Evolutionary conservation across 2,113 vertebrate genomes (phyloP), one percentile per base, ranked within the genome.

Genomic region (Reinhardtius hippoglossoides): DNA sequence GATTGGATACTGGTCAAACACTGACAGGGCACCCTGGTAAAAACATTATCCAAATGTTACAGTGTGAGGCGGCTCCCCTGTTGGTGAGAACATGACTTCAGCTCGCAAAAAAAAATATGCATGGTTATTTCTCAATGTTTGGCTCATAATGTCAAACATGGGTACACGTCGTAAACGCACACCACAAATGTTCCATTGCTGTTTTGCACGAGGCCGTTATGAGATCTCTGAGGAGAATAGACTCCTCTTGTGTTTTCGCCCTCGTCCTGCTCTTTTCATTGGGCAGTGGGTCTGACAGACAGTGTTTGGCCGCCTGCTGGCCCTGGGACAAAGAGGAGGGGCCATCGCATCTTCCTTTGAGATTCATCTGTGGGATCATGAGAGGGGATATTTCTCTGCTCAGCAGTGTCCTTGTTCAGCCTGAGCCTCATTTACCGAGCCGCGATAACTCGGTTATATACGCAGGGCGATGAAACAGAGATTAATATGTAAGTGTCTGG

Each of bases 351-450:
- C 78, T 63, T 80, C 73, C 81, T 70, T 56, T 21, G 60, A 83
- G 75, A 86, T 72, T 87, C 67, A 88, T 88, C 75, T 80, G 79
- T 69, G 42, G 58, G 63, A 76, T 85, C 78, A 85, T 55, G 20
- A 87, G 48, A 80, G 78, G 71, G 83, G 80, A 87, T 89, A 87
- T 89, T 86, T 89, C 62, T 75, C 74, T 65, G 79, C 82, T 91
- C 78, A 81, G 84, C 85, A 67, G 63, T 70, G 69, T 55, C 71
- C 79, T 83, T 80, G 56, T 84, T 89, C 74, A 85, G 64, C 62
- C 40, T 68, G 63, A 83, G 72, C 80, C 66, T 84, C 76, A 73
- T 50, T 67, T 48, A 54, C 65, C 71, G 52, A 79, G 76, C 48
- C 62, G 44, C 9, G 21, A 75, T 70, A 82, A 82, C 78, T 73